These are phyloP conservation scores for Pollenia amentaria DNA, from an alignment of 2,888 invertebrate genomes.

Conservation along the genomic window DNA sequence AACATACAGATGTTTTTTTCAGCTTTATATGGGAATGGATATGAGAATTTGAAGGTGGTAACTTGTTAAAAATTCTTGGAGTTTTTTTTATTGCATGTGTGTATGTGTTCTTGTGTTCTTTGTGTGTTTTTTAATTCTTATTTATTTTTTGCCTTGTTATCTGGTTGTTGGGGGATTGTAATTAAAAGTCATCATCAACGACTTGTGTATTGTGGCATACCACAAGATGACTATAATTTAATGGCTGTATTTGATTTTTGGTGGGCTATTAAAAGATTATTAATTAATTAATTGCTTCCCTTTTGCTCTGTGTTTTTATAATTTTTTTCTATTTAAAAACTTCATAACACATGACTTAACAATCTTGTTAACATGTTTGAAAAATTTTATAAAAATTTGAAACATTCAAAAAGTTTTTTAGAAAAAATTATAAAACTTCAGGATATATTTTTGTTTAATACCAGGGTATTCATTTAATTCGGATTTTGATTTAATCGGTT, in stretches of 20 bases:
- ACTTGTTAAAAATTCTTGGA: conserved; percentile 67
- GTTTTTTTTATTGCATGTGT: conserved; percentile 2
- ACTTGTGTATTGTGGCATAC: conserved; percentile 28
- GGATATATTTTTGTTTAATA: background rate
- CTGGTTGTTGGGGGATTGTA: conserved; percentile 56
- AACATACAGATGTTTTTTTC: conserved; percentile 33
- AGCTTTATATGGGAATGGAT: conserved; percentile 11
- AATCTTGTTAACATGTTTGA: conserved; percentile 63
- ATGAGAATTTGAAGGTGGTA: conserved; percentile 70
- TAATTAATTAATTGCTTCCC: conserved; percentile 70
- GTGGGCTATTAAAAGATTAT: conserved; percentile 68
- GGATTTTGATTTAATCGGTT: too few relatives aligned
- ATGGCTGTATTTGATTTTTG: conserved; percentile 46
- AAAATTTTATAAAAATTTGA: background rate
- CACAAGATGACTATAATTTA: conserved; percentile 46
- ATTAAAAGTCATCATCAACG: conserved; percentile 62
- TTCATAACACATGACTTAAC: conserved; percentile 50
- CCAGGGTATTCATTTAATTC: too few relatives aligned
- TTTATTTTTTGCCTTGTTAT: conserved; percentile 54
- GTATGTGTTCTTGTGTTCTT: background rate
- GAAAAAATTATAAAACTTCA: background rate
- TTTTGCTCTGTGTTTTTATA: conserved; percentile 1
- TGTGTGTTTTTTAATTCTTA: conserved; percentile 21
- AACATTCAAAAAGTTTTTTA: background rate
- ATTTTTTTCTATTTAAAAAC: background rate